Evolutionary conservation across 2,113 vertebrate species (phyloP).

Genomic region (Poeciliopsis retropinna): DNA sequence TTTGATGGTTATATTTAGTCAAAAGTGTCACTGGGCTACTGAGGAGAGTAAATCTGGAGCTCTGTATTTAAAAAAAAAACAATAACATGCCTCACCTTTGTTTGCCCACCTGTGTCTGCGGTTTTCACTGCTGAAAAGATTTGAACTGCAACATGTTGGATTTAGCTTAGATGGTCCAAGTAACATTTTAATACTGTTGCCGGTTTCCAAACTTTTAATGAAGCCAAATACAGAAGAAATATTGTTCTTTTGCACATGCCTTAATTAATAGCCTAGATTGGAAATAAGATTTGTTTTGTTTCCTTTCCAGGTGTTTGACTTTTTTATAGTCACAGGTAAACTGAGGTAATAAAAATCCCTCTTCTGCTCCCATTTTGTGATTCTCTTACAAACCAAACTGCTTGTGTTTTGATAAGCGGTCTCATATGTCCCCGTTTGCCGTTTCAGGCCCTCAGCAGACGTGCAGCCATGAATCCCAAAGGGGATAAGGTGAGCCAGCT

Average conservation of each 20-base stretch:
- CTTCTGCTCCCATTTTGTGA: background rate
- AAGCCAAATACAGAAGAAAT: constrained; percentile 6
- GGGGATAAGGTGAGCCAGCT: constrained; percentile 71
- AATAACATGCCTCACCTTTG: background rate
- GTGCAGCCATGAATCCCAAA: constrained; percentile 69
- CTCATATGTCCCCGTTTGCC: constrained; percentile 33
- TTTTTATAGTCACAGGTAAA: background rate
- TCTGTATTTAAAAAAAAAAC: background rate
- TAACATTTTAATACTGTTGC: background rate
- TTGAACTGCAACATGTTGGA: background rate
- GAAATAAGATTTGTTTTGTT: constrained; percentile 16
- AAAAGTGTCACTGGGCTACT: background rate
- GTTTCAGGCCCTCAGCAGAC: constrained; percentile 49
- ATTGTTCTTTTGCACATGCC: background rate
- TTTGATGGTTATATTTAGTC: background rate
- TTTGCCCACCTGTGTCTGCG: background rate
- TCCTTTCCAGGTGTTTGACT: constrained; percentile 28
- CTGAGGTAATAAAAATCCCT: constrained; percentile 38
- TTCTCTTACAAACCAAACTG: background rate
- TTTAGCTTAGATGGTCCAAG: background rate
- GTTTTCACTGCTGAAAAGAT: background rate
- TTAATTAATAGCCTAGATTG: constrained; percentile 8
- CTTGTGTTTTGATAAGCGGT: background rate
- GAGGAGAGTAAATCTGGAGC: background rate
- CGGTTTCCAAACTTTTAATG: background rate